Base-by-base conservation (phyloP, 92 coral and sea anemone species). In the Bergia puertoricense region DNA sequence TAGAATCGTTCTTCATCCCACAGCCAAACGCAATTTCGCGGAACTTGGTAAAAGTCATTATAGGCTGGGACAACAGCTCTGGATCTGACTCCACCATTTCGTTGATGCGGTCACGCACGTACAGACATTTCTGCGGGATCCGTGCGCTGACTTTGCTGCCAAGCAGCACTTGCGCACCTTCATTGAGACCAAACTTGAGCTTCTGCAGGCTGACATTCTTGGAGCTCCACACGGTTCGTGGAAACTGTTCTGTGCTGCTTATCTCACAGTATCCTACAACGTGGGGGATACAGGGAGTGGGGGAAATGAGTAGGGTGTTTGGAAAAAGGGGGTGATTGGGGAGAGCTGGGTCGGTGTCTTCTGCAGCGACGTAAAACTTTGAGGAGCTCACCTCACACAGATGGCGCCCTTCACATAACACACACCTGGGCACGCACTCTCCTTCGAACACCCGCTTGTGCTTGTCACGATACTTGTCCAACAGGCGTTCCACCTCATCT, bases 121-220 rank as follows among this genome's bases (percentile, higher is more conserved):
- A 95, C 77, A 95, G 89, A 83, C 98, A 95, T 82, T 95, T 95
- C 86, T 95, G 98, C 42, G 98, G 98, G 88, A 95, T 95, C 22
- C 96, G 89, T 18, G 94, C 91, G 50, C 98, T 93, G 68, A 94
- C 94, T 56, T 90, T 93, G 40, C 95, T 62, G 66, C 89, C 91
- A 44, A 95, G 93, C 23, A 95, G 96, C 51, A 93, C 92, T 38
- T 87, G 89, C 78, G 95, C 93, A n/a, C 93, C 91, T 66, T 91
- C 89, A 7, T 91, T 91, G 88, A 95, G 88, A n/a, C 93, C 94
- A 39, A 90, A 92, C 68, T 90, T 95, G 81, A 93, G 91, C 77
- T 95, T 95, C 90, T 95, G 98, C 39, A 95, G 38, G 83, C 96
- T 93, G 40, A 90, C 82, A 77, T 93, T 95, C 93, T 93, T 95